phyloP scores from a whole-genome alignment of 1,140 invertebrate genomes.

The Drosophila insularis region DNA sequence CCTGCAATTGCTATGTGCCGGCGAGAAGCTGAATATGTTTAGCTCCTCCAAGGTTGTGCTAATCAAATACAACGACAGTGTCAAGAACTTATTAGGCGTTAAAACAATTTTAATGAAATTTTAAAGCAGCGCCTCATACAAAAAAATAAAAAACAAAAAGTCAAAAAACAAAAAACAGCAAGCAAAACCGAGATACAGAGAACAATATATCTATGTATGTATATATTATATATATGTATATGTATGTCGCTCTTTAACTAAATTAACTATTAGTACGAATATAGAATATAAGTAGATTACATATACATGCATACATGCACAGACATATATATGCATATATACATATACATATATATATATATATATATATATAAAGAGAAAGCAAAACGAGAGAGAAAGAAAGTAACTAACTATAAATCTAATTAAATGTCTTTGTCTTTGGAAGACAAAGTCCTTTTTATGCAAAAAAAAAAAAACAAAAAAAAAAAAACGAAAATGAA shows the following conservation, averaged over 20 bases:
- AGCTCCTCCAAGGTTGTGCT: conserved; percentile 91
- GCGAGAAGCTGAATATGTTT: conserved; percentile 88
- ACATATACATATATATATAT: neutral
- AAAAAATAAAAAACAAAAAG: neutral
- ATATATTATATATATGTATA: neutral
- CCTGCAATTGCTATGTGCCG: conserved; percentile 89
- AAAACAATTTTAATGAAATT: conserved; percentile 82
- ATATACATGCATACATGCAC: conserved; percentile 42
- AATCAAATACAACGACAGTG: conserved; percentile 91
- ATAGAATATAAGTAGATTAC: conserved; percentile 28
- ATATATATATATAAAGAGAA: conserved; percentile 39
- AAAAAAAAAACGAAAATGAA: neutral
- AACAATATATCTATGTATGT: conserved; percentile 3
- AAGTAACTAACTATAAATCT: conserved; percentile 41
- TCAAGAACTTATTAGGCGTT: conserved; percentile 83
- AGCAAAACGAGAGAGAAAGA: conserved; percentile 45
- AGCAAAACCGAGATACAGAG: conserved; percentile 27
- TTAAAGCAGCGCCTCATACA: conserved; percentile 42
- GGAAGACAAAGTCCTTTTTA: conserved; percentile 69
- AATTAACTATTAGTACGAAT: conserved; percentile 55
- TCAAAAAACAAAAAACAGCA: neutral
- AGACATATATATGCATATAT: conserved; percentile 41
- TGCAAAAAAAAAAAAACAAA: neutral
- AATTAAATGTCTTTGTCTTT: conserved; percentile 67
- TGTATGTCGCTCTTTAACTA: conserved; percentile 3